Conservation (phyloP, 2,113 vertebrate species). For the Ploceus nigricollis region DNA sequence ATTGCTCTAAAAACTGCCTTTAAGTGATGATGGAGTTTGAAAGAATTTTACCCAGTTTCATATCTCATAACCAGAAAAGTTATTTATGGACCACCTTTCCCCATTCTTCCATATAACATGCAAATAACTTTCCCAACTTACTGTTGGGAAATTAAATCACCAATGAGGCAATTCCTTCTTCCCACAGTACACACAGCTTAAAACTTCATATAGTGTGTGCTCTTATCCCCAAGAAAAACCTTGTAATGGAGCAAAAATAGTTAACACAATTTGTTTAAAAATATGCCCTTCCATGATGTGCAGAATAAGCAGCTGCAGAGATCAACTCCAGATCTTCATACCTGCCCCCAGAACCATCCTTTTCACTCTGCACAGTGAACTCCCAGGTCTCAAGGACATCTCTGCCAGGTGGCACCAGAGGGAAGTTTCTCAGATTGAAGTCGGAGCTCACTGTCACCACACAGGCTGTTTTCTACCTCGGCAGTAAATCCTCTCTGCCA, state of each 20-base stretch:
- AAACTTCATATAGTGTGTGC: background rate
- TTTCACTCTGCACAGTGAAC: background rate
- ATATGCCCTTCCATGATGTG: accelerated
- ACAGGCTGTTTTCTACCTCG: background rate
- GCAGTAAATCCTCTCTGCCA: background rate
- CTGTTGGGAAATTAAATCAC: background rate
- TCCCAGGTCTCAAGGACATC: too few relatives aligned
- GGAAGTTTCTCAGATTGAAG: background rate
- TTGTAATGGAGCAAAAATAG: background rate
- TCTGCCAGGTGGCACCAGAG: background rate
- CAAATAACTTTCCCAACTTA: background rate
- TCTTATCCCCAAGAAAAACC: background rate
- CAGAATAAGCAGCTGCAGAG: background rate
- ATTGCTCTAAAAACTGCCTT: background rate
- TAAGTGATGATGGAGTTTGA: background rate
- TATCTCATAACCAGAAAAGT: background rate
- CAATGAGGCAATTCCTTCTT: background rate
- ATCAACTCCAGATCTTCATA: background rate
- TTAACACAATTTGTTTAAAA: background rate
- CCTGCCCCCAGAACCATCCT: background rate
- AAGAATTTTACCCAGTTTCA: background rate
- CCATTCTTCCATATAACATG: background rate
- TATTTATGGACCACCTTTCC: background rate
- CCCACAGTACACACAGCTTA: background rate
- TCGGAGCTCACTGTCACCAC: background rate